Percentiles rank a stretch among this genome's conserved stretches.
These are phyloP conservation scores for Sericinus montela DNA, from an alignment of 2,888 invertebrate genomes.

Conservation along the genomic window DNA sequence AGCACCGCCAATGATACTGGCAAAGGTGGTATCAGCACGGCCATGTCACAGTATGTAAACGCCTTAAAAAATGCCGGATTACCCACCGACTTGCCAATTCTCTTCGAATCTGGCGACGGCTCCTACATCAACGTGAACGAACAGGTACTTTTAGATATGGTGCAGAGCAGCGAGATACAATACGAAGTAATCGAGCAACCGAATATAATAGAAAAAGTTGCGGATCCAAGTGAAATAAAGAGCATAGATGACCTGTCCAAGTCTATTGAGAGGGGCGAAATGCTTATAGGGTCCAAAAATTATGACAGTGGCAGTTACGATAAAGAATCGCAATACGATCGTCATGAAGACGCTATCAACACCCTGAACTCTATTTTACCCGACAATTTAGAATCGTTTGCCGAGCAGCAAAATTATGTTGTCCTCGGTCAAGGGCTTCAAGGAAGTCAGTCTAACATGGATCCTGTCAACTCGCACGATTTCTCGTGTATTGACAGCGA, in stretches of 20 bases:
- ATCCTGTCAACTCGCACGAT: slow-evolving; percentile 54
- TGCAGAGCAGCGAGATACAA: slow-evolving; percentile 73
- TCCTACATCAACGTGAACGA: slow-evolving; percentile 82
- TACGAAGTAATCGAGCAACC: slow-evolving; percentile 76
- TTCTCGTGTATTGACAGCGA: slow-evolving; percentile 70
- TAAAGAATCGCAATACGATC: slow-evolving; percentile 49
- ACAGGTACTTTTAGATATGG: slow-evolving; percentile 79
- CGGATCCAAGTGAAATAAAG: slow-evolving; percentile 71
- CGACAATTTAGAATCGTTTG: slow-evolving; percentile 64
- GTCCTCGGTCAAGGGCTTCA: slow-evolving; percentile 56
- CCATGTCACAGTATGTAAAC: slow-evolving; percentile 74
- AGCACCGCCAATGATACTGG: slow-evolving; percentile 39
- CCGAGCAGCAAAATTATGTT: slow-evolving; percentile 64
- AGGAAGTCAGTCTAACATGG: slow-evolving; percentile 47
- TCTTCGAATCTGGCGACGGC: slow-evolving; percentile 82
- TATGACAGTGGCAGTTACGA: slow-evolving; percentile 42
- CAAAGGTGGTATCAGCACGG: slow-evolving; percentile 50
- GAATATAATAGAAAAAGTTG: slow-evolving; percentile 71
- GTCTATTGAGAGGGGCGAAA: slow-evolving; percentile 69
- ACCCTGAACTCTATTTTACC: slow-evolving; percentile 63
- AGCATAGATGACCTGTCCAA: slow-evolving; percentile 73
- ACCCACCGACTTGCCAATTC: slow-evolving; percentile 75
- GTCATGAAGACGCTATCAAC: slow-evolving; percentile 59
- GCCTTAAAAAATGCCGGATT: slow-evolving; percentile 68
- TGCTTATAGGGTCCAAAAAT: slow-evolving; percentile 53